Base-by-base conservation (phyloP, 2,888 invertebrate genomes). In the Catonia carolina region DNA sequence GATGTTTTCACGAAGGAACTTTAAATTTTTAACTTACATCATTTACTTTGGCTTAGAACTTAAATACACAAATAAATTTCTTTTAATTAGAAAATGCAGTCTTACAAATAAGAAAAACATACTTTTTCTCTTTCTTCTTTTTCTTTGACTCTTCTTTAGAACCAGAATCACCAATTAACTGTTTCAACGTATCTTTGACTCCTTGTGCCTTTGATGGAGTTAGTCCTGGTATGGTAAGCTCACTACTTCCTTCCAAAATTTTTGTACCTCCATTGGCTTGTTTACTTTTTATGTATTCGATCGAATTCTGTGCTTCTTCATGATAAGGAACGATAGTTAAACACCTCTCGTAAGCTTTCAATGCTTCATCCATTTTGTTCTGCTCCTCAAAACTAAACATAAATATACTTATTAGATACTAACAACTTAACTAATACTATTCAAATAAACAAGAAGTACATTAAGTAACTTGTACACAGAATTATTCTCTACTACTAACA, bases 321-420 rank as follows among this genome's bases (percentile, higher is more conserved):
- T 92, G 91, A 70, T 85, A 87, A 0, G 92, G 90, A 68, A 88
- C 86, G 50, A 92, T 84, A 5, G 83, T 81, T 50, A 92, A 73
- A 69, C 91, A 92, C 69, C 88, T 88, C 67, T 85, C 86, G 66
- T 91, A 92, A 0, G 89, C 86, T 65, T 89, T 89, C 56, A 86
- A 79, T 0, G 92, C 91, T 64, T 91, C 90, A 2, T 89, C 85
- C 53, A 86, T 80, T 66, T 90, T 89, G 68, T 86, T 88, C 65
- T 89, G 89, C 66, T 90, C 90, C 69, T 92, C 91, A 70, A 87
- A 89, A 69, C 90, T 91, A 49, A 12, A 59, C n/a, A n/a, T n/a
- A n/a, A n/a, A n/a, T 63, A 45, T 58, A 41, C 14, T 41, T 33
- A n/a, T n/a, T n/a, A n/a, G n/a, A n/a, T n/a, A n/a, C n/a, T n/a